Evolutionary conservation across 2,888 invertebrate genomes (phyloP), one percentile per base, ranked within the genome.

Genomic region (Chrysolina americana): DNA sequence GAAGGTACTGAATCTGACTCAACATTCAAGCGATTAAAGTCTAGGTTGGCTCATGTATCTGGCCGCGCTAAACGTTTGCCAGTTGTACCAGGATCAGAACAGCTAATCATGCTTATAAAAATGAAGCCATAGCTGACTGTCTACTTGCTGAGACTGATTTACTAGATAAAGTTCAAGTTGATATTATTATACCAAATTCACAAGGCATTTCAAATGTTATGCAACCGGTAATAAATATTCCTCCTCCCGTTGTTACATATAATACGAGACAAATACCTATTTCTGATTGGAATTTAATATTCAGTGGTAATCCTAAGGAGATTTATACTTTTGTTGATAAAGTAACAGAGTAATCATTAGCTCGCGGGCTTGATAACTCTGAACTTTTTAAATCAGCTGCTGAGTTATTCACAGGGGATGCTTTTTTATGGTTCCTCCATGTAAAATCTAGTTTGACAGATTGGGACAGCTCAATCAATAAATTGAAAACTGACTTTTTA

Each of bases 401-500:
- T 8, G 50, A 50, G 15, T 17, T 50, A 17, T 50, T 50, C n/a
- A 8, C 2, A n/a, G 50, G 17, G 2, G 50, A 50, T 50, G 50
- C 50, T 13, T 50, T 50, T 50, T 17, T 50, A 17, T 50, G 50
- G 50, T 50, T 50, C 17, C n/a, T 50, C 2, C 50, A 17, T n/a
- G 50, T 50, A 2, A 50, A 50, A 17, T 17, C 50, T 8, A 50
- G 17, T 50, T 17, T 50, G n/a, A 50, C 17, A 2, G 50, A 50
- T 50, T 50, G 50, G 50, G 17, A 50, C 1, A 50, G 15, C n/a
- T n/a, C 8, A 17, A 3, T 17, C 2, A 6, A n/a, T 2, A 17
- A 50, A 50, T 50, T 50, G n/a, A 50, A 50, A 50, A 50, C 50
- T n/a, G 50, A 50, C 15, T 50, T 50, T n/a, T 17, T 50, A 50